These are phyloP conservation scores for Limenitis camilla DNA, from an alignment of 2,888 invertebrate genomes.

Conservation along the genomic window DNA sequence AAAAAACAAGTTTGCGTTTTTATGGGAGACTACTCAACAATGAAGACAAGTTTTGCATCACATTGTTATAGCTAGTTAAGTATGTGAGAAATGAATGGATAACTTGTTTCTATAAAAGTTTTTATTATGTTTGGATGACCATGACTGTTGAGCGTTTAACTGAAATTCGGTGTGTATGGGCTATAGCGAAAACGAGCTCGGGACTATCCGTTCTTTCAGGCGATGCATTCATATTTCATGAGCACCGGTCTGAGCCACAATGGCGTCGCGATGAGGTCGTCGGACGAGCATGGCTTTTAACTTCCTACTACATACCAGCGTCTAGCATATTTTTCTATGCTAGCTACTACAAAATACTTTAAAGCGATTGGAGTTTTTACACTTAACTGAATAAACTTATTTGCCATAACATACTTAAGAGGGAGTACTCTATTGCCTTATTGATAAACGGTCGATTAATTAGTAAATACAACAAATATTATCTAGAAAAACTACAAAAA, in stretches of 20 bases:
- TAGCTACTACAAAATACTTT: slow-evolving; percentile 9
- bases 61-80: slow-evolving; percentile 23
- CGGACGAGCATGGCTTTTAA: slow-evolving; percentile 50
- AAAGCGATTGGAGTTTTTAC: slow-evolving; percentile 1
- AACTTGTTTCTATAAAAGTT: slow-evolving; percentile 5
- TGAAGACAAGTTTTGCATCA: slow-evolving; percentile 46
- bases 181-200: slow-evolving; percentile 29
- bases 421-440: too few species aligned
- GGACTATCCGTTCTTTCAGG: slow-evolving; percentile 56
- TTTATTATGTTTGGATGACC: slow-evolving; percentile 11
- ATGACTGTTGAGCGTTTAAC: slow-evolving; percentile 27
- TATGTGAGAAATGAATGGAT: slow-evolving; percentile 36
- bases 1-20: slow-evolving; percentile 30
- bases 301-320: slow-evolving; percentile 26
- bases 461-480: too few species aligned
- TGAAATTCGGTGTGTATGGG: slow-evolving; percentile 28
- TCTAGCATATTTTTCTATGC: slow-evolving; percentile 20
- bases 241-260: slow-evolving; percentile 59
- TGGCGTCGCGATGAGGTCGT: slow-evolving; percentile 66
- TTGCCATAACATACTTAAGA: too few species aligned
- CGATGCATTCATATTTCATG: slow-evolving; percentile 67
- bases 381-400: not conserved
- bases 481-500: too few species aligned
- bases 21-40: slow-evolving; percentile 36
- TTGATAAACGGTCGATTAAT: too few species aligned